Conservation (phyloP, 2,888 invertebrate genomes). For the Hypselothyrea guttata region DNA sequence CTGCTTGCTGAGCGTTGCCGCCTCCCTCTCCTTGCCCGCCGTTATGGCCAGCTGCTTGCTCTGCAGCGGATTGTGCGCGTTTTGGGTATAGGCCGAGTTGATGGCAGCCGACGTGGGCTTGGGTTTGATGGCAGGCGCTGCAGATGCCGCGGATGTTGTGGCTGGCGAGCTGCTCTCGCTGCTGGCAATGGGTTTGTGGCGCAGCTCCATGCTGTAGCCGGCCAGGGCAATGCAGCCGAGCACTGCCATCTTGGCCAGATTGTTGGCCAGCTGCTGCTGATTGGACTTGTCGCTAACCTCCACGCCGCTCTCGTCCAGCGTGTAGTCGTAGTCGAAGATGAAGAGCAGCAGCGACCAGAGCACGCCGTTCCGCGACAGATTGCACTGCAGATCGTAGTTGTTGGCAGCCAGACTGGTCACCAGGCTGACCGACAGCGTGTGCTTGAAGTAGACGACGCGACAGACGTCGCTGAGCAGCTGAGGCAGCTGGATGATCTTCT, state of each 20-base stretch:
- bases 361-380: slow-evolving; percentile 92
- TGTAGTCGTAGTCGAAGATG: slow-evolving; percentile 97
- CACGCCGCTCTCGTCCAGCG: slow-evolving; percentile 97
- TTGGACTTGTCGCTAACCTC: slow-evolving; percentile 92
- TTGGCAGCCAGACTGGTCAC: slow-evolving; percentile 94
- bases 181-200: slow-evolving; percentile 57
- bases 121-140: slow-evolving; percentile 51
- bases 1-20: slow-evolving; percentile 57
- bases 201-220: slow-evolving; percentile 84
- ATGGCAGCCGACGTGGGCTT: slow-evolving; percentile 36
- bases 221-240: slow-evolving; percentile 92
- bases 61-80: slow-evolving; percentile 82
- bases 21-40: slow-evolving; percentile 49
- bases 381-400: slow-evolving; percentile 90
- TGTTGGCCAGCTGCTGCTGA: slow-evolving; percentile 96
- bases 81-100: slow-evolving; percentile 80
- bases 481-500: slow-evolving; percentile 93
- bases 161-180: slow-evolving; percentile 54
- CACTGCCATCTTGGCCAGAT: slow-evolving; percentile 93
- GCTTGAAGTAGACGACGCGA: slow-evolving; percentile 93
- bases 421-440: slow-evolving; percentile 95
- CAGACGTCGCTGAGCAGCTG: slow-evolving; percentile 93
- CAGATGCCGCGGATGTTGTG: slow-evolving; percentile 25
- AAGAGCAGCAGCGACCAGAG: slow-evolving; percentile 95
- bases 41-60: slow-evolving; percentile 80